Evolutionary conservation across 2,888 invertebrate genomes (phyloP).

Genomic region (Andrena haemorrhoa): DNA sequence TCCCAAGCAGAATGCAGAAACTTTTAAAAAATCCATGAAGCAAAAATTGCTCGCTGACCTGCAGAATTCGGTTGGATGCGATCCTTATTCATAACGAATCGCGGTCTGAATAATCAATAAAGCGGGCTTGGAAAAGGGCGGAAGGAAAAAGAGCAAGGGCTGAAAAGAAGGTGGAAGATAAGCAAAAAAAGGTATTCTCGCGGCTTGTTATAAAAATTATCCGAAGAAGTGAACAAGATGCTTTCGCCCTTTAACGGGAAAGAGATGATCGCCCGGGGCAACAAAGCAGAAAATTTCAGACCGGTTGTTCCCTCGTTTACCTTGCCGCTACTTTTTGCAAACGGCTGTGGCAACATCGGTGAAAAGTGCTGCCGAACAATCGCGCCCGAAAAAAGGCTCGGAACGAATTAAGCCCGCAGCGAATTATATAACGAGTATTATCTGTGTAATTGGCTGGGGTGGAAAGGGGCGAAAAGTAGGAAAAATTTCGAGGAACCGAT

Average conservation of each 20-base stretch:
- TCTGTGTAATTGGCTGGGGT: slow-evolving; percentile 35
- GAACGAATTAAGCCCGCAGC: slow-evolving; percentile 9
- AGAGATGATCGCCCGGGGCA: slow-evolving; percentile 24
- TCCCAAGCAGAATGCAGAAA: slow-evolving; percentile 20
- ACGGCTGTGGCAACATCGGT: background rate
- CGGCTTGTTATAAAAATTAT: slow-evolving; percentile 53
- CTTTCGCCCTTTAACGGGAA: slow-evolving; percentile 6
- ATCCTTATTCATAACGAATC: slow-evolving; percentile 64
- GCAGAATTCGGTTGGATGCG: slow-evolving; percentile 28
- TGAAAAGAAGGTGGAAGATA: background rate
- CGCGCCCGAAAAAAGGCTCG: slow-evolving; percentile 6
- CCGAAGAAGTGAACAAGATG: slow-evolving; percentile 17
- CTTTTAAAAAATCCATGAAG: slow-evolving; percentile 5
- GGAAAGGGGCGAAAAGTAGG: background rate
- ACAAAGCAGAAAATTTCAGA: slow-evolving; percentile 49
- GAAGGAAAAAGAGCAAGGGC: background rate
- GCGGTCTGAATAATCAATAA: slow-evolving; percentile 60
- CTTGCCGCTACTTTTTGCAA: slow-evolving; percentile 26
- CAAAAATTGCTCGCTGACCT: slow-evolving; percentile 32
- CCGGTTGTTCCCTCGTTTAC: slow-evolving; percentile 32
- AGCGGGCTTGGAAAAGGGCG: background rate
- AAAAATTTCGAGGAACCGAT: slow-evolving; percentile 32
- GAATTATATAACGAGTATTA: slow-evolving; percentile 38
- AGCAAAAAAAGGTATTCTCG: slow-evolving; percentile 15
- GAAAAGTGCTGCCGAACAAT: slow-evolving; percentile 33